Base-by-base conservation (phyloP, 1,140 invertebrate species). In the Ips nitidus region DNA sequence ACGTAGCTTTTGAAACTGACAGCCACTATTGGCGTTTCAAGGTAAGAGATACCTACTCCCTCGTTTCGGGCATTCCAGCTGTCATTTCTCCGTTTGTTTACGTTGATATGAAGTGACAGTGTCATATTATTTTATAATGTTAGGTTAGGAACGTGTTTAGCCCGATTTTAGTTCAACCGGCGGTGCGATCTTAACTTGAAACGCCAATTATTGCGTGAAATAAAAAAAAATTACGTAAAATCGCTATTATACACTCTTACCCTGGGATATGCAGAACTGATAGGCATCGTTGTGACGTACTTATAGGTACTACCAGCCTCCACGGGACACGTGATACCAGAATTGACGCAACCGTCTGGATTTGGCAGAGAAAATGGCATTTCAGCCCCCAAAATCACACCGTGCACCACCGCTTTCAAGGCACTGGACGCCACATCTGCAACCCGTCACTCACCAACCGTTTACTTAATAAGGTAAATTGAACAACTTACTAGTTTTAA, bases 311-410 rank as follows among this genome's bases (percentile, higher is more conserved):
- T 76, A 1, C 83, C 86, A 50, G 82, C 80, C 62, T 83, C 82
- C 2, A 93, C 66, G 0, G 91, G 91, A 75, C 91, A 94, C 3
- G 77, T 78, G 1, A 92, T 74, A 0, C 88, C 88, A 45, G 84
- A 86, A 67, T 85, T 83, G 41, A 82, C 75, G 76, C 91, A 93
- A 3, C 85, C 90, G 77, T 92, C 81, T 0, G 86, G 82, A 75
- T 92, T 86, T 4, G 86, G 79, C 66, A 93, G 74, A 6, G 85
- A 85, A 76, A 93, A 93, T 39, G 90, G 89, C 66, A 91, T 81
- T 1, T 89, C 86, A 7, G 91, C 76, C 55, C 86, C 87, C 77
- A 86, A 81, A 36, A 93, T 83, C 42, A 91, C 82, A 2, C 91
- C 91, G 80, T 91, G 87, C 0, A 91, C 87, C 1, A 87, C 84